Percentiles rank a stretch among this genome's conserved stretches.
Evolutionary conservation across 2,113 vertebrate species (phyloP).

Genomic region (Corvus cornix): DNA sequence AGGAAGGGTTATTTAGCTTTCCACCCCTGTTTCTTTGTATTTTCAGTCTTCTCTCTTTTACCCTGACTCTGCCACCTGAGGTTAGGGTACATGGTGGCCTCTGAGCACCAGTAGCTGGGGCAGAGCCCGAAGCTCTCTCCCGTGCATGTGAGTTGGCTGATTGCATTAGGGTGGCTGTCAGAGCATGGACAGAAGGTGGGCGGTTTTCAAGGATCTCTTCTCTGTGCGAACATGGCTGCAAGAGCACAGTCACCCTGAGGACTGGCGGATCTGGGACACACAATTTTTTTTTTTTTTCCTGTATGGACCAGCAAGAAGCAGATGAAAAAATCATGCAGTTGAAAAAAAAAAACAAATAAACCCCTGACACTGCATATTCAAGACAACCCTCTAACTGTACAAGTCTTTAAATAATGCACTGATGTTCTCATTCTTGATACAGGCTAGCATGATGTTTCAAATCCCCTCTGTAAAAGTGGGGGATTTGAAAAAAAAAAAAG

Average conservation of each 20-base stretch:
- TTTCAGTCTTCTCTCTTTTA: background rate
- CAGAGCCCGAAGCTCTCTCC: background rate
- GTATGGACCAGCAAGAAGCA: background rate
- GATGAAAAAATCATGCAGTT: background rate
- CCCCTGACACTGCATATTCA: background rate
- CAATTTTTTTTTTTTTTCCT: background rate
- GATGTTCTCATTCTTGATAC: background rate
- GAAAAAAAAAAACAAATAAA: background rate
- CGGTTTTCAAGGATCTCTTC: background rate
- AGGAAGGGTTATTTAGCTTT: background rate
- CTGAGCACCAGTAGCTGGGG: accelerated
- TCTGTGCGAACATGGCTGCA: background rate
- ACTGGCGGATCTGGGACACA: background rate
- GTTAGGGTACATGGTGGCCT: background rate
- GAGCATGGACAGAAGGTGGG: background rate
- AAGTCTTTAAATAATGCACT: background rate
- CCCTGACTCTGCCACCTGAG: background rate
- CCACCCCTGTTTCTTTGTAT: background rate
- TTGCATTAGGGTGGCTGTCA: background rate
- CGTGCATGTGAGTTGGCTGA: background rate
- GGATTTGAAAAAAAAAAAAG: background rate
- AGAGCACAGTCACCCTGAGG: background rate
- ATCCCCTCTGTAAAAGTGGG: background rate
- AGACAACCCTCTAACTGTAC: background rate
- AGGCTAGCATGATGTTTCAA: background rate